Evolutionary conservation across 2,797 vertebrate species (phyloP).

Genomic region (Ispidina picta): DNA sequence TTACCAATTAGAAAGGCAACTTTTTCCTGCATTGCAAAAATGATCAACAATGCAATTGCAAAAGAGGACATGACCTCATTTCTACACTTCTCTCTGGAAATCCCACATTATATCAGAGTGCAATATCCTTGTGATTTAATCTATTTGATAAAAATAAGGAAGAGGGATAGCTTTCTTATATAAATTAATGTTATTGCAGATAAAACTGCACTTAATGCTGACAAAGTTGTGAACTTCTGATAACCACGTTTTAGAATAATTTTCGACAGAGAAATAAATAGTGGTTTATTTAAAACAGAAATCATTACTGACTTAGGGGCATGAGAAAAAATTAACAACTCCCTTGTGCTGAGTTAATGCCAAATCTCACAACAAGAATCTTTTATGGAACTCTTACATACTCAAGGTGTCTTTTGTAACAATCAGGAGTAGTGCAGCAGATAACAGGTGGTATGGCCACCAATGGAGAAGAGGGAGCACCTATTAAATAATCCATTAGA

Average conservation of each 20-base stretch:
- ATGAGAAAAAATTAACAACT: background rate
- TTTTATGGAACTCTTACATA: background rate
- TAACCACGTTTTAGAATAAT: background rate
- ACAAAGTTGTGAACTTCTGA: conserved; percentile 28
- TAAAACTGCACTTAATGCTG: conserved; percentile 7
- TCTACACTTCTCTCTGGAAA: background rate
- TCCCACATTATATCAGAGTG: background rate
- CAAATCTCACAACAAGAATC: background rate
- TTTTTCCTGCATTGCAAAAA: background rate
- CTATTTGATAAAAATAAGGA: conserved; percentile 5
- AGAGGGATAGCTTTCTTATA: background rate
- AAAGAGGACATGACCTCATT: background rate
- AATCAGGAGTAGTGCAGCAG: background rate
- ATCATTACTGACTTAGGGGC: conserved; percentile 17
- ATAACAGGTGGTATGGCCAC: background rate
- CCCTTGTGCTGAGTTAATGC: background rate
- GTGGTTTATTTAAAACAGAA: background rate
- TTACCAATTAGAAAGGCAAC: background rate
- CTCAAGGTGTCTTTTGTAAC: background rate
- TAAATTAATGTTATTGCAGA: background rate
- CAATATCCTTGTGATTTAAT: conserved; percentile 8
- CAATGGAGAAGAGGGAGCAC: background rate
- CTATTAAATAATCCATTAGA: background rate
- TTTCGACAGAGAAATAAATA: conserved; percentile 3
- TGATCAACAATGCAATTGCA: background rate